Base-by-base conservation (phyloP, 92 coral and sea anemone genomes). In the Phenganax stokvisi region DNA sequence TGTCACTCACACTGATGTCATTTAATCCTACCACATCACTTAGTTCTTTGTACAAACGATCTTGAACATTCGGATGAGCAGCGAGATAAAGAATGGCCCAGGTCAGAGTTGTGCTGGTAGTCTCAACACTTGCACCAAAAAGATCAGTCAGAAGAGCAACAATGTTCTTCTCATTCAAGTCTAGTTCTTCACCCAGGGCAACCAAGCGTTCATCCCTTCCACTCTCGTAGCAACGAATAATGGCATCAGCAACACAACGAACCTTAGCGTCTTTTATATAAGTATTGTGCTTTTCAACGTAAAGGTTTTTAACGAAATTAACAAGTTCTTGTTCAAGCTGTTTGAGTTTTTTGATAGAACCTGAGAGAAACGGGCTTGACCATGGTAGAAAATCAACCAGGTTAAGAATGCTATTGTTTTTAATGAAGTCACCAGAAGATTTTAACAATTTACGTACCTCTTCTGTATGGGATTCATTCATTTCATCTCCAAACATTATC, bases 361-460 rank as follows among this genome's bases (percentile, higher is more conserved):
- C 85, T 84, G 85, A 83, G 71, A 91, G 89, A 16, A 92, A 87
- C 31, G 85, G 85, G 55, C 89, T 88, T 76, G 91, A 85, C 99
- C 99, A 96, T 7, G 99, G 99, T 92, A 96, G 86, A 78, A 96
- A 92, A 75, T 96, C 99, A 30, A 90, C 97, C 54, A 88, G 81
- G 75, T 92, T 94, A 12, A 93, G 91, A 15, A 90, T 93, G 9
- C 90, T 93, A 66, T 93, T 92, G 85, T 74, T 88, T 62, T 96
- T 97, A 44, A 92, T 87, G 56, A 89, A 96, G 59, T 89, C 99
- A 15, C 90, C 90, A 9, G 99, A 92, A 63, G 86, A 85, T 54
- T 89, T 85, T 90, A 91, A 90, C 85, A 96, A 77, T 25, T 88
- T 83, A 62, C 87, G 85, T 13, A 89, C 90, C 74, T 96, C 90